These are phyloP conservation scores for Antechinus flavipes DNA, from an alignment of 2,113 vertebrate species.

Conservation along the genomic window DNA sequence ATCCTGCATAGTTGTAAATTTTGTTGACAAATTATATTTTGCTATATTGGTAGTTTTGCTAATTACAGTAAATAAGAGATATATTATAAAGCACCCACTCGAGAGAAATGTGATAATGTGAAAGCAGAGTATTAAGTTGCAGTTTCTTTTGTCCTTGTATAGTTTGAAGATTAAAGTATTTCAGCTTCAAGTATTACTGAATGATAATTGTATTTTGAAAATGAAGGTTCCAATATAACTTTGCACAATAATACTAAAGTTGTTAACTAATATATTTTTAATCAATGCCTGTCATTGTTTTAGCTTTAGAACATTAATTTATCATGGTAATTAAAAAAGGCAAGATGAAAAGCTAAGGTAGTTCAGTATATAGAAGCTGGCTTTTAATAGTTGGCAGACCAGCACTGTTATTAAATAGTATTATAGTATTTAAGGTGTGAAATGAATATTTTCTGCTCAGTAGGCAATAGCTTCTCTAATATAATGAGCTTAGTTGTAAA, in stretches of 20 bases:
- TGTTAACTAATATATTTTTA: slow-evolving; percentile 77
- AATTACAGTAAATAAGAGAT: slow-evolving; percentile 60
- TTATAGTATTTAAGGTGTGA: slow-evolving; percentile 77
- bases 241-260: slow-evolving; percentile 72
- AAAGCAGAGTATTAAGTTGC: slow-evolving; percentile 32
- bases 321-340: slow-evolving; percentile 74
- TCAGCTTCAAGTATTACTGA: slow-evolving; percentile 44
- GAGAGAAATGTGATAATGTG: slow-evolving; percentile 44
- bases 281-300: slow-evolving; percentile 65
- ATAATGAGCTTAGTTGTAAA: slow-evolving; percentile 76
- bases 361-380: slow-evolving; percentile 39
- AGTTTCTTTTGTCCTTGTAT: slow-evolving; percentile 61
- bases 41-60: slow-evolving; percentile 46
- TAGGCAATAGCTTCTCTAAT: slow-evolving; percentile 68
- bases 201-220: slow-evolving; percentile 65
- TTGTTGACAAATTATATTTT: slow-evolving; percentile 50
- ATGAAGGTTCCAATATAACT: slow-evolving; percentile 60
- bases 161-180: not conserved
- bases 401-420: slow-evolving; percentile 71
- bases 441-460: slow-evolving; percentile 78
- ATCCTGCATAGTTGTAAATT: not conserved
- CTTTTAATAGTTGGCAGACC: slow-evolving; percentile 73
- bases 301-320: slow-evolving; percentile 74
- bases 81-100: slow-evolving; percentile 41
- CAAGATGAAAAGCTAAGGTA: slow-evolving; percentile 75